Base-by-base conservation (phyloP, 2,797 vertebrate species). In the Semotilus atromaculatus region DNA sequence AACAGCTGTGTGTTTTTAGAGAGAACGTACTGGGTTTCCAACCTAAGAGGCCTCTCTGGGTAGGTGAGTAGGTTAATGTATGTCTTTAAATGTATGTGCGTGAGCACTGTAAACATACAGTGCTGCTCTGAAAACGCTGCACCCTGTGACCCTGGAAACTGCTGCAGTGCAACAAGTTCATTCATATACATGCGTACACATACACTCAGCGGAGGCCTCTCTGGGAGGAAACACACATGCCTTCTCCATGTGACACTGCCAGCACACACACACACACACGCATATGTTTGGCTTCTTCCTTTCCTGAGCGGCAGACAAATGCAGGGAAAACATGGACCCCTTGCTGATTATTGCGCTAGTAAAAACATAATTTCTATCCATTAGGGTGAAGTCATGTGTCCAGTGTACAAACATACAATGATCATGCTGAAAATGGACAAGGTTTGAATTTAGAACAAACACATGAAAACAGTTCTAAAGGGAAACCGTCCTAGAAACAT, bases 151-250 rank as follows among this genome's bases (percentile, higher is more conserved):
- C 94, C 94, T 88, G 88, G 93, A 93, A 94, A 91, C 92, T 92
- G 94, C 92, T 93, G 89, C 91, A 94, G 94, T 94, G 94, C 94
- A 95, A 89, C 72, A 93, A 90, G 95, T 96, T 96, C 95, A 94
- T 82, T 79, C 40, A 82, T 55, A 88, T 40, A 85, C 80, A 88
- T 64, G 71, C 78, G 23, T 72, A 74, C 78, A 86, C 79, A 86
- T 55, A 86, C 76, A 76, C 31, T 83, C 84, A 81, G 72, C 55
- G 58, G 93, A 94, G 94, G 94, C 94, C 94, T 93, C 92, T 93
- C 88, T 87, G 92, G 91, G 92, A 93, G 92, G 92, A 94, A 88
- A 93, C 92, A 92, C 86, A 94, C 90, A 95, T 94, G 93, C 93
- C 94, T 93, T 90, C 89, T 92, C 92, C 91, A 94, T 89, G 91